Evolutionary conservation across 2,113 vertebrate genomes (phyloP).

Genomic region (Bubalus kerabau): DNA sequence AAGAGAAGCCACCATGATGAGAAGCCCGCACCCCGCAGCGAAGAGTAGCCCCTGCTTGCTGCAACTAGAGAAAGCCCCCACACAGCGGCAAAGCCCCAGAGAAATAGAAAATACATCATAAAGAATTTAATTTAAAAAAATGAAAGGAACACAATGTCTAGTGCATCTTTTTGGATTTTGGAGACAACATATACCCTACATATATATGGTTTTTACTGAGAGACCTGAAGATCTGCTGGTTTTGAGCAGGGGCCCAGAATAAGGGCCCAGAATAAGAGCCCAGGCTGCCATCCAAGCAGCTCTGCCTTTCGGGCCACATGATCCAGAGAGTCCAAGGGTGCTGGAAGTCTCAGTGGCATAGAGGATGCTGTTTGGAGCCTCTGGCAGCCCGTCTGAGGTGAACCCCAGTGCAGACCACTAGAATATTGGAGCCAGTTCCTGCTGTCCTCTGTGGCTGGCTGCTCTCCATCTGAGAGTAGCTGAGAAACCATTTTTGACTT

Average conservation of each 20-base stretch:
- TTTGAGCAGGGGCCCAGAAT: neutral
- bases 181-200: accelerated
- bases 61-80: neutral
- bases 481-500: neutral
- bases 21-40: neutral
- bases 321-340: accelerated
- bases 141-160: neutral
- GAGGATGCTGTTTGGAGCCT: accelerated
- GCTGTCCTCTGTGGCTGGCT: too few relatives aligned
- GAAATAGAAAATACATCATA: neutral
- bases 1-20: neutral
- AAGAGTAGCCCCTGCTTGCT: neutral
- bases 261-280: neutral
- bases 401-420: accelerated
- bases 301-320: too few relatives aligned
- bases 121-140: accelerated
- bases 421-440: neutral
- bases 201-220: neutral
- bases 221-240: neutral
- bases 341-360: accelerated
- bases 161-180: accelerated
- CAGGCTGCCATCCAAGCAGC: accelerated
- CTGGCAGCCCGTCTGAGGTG: accelerated
- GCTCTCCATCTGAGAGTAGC: neutral
- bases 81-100: accelerated